Base-by-base conservation (phyloP, 1,140 invertebrate species). In the Drosophila simulans region DNA sequence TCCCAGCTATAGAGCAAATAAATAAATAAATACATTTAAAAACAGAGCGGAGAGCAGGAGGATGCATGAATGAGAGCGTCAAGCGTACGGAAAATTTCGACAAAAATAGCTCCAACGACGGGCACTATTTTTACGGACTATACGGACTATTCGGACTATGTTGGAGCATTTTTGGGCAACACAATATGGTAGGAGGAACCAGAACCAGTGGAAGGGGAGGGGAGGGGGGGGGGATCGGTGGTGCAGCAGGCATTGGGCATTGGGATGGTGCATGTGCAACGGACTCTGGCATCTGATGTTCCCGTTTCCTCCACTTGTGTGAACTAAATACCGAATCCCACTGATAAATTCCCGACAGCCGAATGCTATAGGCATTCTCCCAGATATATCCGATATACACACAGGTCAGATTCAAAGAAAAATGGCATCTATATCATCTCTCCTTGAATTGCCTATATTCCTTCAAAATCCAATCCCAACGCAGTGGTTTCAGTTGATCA, bases 31-130 rank as follows among this genome's bases (percentile, higher is more conserved):
- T 83, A 72, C 77, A 65, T 65, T 82, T 69, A 54, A 55, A 80
- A 81, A 59, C 77, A 80, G 34, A 70, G 64, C 64, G 22, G 51
- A 40, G 54, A 62, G 55, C 27, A 40, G 42, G 31, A 31, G 46
- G 60, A 39, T 84, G 77, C 74, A 80, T 85, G 83, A 86, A 83
- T 88, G 83, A 79, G 83, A 86, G 83, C 82, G 83, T 80, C 48
- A 88, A 85, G 76, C 71, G 57, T 86, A 88, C 83, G 80, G 84
- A 82, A 86, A 88, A 79, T 86, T 83, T 82, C 75, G 70, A 86
- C 83, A 49, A 86, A 86, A 86, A 86, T 86, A 86, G 83, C 83
- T 75, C 43, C 79, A 74, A 77, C 79, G 79, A 66, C 79, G 76
- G 78, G 80, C 83, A 86, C 83, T 86, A 86, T 88, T 88, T 86